A percentile compares a stretch with the other conserved stretches of the same genome.
phyloP scores from a whole-genome alignment of 1,140 invertebrate genomes.

The Megalonaias nervosa region DNA sequence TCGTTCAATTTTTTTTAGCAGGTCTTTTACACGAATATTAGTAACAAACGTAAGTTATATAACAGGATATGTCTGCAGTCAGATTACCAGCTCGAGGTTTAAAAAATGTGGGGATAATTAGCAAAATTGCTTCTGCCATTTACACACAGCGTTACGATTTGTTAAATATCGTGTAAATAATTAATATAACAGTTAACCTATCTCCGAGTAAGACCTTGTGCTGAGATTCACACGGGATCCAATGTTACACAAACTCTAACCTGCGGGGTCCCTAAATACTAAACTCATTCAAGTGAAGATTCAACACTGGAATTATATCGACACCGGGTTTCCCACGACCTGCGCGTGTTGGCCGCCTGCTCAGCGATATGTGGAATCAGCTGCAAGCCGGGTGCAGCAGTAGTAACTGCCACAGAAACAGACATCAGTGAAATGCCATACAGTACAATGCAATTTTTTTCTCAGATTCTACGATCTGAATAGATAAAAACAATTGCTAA shows the following conservation, averaged over 20 bases:
- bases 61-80: no score
- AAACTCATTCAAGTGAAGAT: no score
- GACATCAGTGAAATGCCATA: background rate
- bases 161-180: no score
- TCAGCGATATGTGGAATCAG: constrained; percentile 19
- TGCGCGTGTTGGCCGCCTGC: constrained; percentile 48
- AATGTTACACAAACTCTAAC: constrained; percentile 26
- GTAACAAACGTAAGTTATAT: no score
- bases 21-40: no score
- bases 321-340: constrained; percentile 48
- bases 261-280: constrained; percentile 25
- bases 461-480: background rate
- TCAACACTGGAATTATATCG: constrained; percentile 18
- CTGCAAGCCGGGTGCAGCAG: constrained; percentile 19
- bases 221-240: constrained; percentile 33
- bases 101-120: no score
- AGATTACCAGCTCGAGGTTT: no score
- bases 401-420: constrained; percentile 1
- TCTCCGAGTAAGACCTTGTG: no score
- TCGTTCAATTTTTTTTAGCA: no score
- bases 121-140: no score
- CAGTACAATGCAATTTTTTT: background rate
- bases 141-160: no score
- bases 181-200: no score
- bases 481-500: background rate